These are phyloP conservation scores for Galerucella calmariensis DNA, from an alignment of 2,888 invertebrate species.

Conservation along the genomic window DNA sequence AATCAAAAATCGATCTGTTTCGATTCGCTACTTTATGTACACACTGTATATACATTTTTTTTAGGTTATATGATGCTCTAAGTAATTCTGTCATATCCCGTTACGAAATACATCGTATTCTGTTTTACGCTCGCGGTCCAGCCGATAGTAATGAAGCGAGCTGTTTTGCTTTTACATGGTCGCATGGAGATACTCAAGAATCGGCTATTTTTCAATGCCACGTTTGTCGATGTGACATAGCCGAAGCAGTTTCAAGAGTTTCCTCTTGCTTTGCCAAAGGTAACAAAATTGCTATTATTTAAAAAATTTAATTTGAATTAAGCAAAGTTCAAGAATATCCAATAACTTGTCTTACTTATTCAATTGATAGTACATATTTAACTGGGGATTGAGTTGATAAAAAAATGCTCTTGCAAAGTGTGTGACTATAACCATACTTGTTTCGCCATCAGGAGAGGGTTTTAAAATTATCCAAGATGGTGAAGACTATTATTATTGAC, in stretches of 20 bases:
- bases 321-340: too few relatives aligned
- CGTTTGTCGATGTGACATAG: constrained; percentile 94
- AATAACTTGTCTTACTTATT: not conserved
- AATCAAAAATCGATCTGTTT: too few relatives aligned
- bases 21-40: too few relatives aligned
- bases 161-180: constrained; percentile 99
- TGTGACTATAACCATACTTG: too few relatives aligned
- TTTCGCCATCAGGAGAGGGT: too few relatives aligned
- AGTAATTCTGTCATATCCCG: constrained; percentile 86
- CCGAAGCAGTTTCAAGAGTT: constrained; percentile 87
- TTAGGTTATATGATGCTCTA: constrained; percentile 84
- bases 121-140: constrained; percentile 94
- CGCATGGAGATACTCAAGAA: constrained; percentile 90
- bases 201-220: constrained; percentile 96
- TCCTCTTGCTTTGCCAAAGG: constrained; percentile 93
- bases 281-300: constrained; percentile 72
- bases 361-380: too few relatives aligned
- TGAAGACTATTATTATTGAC: too few relatives aligned
- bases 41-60: constrained; percentile 37
- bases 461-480: too few relatives aligned
- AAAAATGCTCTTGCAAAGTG: too few relatives aligned
- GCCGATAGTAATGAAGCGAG: constrained; percentile 84
- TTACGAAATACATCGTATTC: constrained; percentile 91
- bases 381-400: too few relatives aligned
- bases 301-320: not conserved